Evolutionary conservation across 2,113 vertebrate genomes (phyloP), one percentile per base, ranked within the genome.

Genomic region (Platysternon megacephalum): DNA sequence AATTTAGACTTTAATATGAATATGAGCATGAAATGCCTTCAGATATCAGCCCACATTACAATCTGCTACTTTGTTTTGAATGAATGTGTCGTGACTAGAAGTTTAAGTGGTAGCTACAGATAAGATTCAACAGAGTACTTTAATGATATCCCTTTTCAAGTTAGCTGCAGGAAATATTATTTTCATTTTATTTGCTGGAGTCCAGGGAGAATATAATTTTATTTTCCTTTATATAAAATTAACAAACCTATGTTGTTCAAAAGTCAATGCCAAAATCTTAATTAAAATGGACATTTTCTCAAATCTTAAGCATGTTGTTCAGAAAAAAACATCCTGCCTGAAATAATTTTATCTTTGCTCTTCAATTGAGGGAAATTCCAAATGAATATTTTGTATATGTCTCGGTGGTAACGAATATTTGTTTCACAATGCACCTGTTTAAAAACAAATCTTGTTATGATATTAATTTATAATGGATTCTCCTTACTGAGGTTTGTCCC

Each of bases 11-110:
- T 94, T 90, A 94, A 61, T 90, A 48, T 95, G 95, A 97, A 88
- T 89, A 74, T 83, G 78, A 90, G 92, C 26, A 48, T 78, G 86
- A 94, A 96, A 87, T 91, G 84, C 86, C 82, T 97, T 97, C 93
- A 93, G 97, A 97, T 97, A 95, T 93, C 94, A 96, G 68, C 91
- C 97, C 86, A 74, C 96, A 93, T 68, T 95, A 90, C 95, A 97
- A 78, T 96, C 94, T 97, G 89, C 95, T 97, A 24, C 96, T 97
- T 97, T 97, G 96, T 97, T 97, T 96, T 98, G 92, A 97, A 95
- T 95, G 87, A 97, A 92, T 95, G 81, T 83, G 86, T 97, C 86
- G 74, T 96, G 97, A 97, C 95, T 97, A n/a, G 96, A 97, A 96
- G 88, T 95, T 98, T 96, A 96, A 98, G 93, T 93, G 92, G 89